Evolutionary conservation across 2,888 invertebrate species (phyloP), one percentile per base, ranked within the genome.

Genomic region (Heliothis peltigera): DNA sequence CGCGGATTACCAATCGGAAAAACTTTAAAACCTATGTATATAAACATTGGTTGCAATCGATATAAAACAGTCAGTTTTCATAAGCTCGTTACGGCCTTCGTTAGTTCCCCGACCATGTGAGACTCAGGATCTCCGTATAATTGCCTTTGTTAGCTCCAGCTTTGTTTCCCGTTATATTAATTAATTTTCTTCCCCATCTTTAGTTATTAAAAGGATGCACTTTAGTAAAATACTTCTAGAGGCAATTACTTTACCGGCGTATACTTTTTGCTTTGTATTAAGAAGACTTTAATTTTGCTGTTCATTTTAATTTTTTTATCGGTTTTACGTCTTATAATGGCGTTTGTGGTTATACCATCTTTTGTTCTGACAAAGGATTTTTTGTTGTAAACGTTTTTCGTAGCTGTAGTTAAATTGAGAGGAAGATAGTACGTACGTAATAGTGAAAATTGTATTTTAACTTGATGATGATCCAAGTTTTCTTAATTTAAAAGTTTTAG

Each of bases 41-140:
- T 32, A 47, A 35, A n/a, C 22, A 32, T 35, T 1, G 3, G 1
- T 8, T 15, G 0, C 19, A 54, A 70, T 64, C 67, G 52, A 63
- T 70, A 58, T 28, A 19, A 22, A 62, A 52, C 78, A 68, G 73
- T 61, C 58, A 53, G 75, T 67, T 70, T 64, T 52, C 69, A 75
- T 73, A 78, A 78, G 73, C 81, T 80, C 79, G 79, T 78, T 80
- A 78, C 68, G 55, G 49, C 21, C 12, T 66, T 80, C 81, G 79
- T 80, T 80, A 80, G 65, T 56, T 66, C 52, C 18, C 56, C 68
- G 79, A 76, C 77, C 79, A 77, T 67, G 48, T 67, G 70, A 71
- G 68, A 63, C 64, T 44, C 35, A 21, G 57, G 62, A 47, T 68
- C 61, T 56, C 22, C 44, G 70, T 61, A 68, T 80, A 74, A 79